These are phyloP conservation scores for Halictus quadricinctus DNA, from an alignment of 2,888 invertebrate species.

Conservation along the genomic window DNA sequence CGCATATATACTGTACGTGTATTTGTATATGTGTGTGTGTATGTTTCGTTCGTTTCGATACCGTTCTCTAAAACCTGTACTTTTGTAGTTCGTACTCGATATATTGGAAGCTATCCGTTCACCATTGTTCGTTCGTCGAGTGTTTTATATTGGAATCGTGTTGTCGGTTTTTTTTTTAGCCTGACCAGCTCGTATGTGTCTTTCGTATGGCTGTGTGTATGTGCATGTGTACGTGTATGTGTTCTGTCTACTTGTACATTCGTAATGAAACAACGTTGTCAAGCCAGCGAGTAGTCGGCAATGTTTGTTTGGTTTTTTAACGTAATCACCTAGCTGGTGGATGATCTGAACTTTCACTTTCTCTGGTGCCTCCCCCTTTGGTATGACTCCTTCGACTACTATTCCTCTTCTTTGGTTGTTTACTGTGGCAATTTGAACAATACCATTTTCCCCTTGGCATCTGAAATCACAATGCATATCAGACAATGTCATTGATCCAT, in stretches of 20 bases:
- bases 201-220: background rate
- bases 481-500: background rate
- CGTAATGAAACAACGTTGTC: conserved; percentile 65
- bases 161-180: background rate
- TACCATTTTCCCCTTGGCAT: conserved; percentile 94
- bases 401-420: conserved; percentile 87
- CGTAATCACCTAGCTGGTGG: conserved; percentile 84
- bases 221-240: background rate
- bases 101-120: conserved; percentile 58
- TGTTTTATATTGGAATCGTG: background rate
- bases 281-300: conserved; percentile 69
- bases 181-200: background rate
- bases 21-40: conserved; percentile 55
- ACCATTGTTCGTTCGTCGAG: conserved; percentile 39
- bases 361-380: conserved; percentile 87
- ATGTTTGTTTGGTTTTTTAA: conserved; percentile 77
- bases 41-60: conserved; percentile 48
- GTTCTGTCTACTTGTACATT: conserved; percentile 58
- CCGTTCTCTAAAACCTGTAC: conserved; percentile 62
- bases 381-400: conserved; percentile 82
- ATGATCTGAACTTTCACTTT: conserved; percentile 85
- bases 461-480: conserved; percentile 77
- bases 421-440: conserved; percentile 93
- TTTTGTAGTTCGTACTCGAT: conserved; percentile 62
- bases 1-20: conserved; percentile 61